These are phyloP conservation scores for Magallana nippona DNA, from an alignment of 2,888 invertebrate species.

Conservation along the genomic window DNA sequence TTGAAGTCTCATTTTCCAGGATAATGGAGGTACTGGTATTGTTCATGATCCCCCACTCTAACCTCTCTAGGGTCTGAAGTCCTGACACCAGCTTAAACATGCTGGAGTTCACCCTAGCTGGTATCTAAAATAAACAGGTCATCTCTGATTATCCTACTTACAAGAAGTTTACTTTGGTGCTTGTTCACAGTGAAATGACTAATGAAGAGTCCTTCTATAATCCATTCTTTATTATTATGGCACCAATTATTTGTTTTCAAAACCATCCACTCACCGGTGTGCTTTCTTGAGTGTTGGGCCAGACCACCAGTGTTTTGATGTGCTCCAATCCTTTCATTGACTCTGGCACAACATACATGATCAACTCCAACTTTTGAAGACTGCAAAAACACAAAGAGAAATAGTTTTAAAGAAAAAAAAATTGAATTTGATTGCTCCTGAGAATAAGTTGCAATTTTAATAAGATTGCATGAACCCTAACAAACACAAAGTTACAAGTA, in stretches of 20 bases:
- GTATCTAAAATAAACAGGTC: slow-evolving; percentile 55
- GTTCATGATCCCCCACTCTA: slow-evolving; percentile 67
- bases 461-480: too few relatives aligned
- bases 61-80: slow-evolving; percentile 54
- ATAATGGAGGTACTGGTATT: slow-evolving; percentile 57
- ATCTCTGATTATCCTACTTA: too few relatives aligned
- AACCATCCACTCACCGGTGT: slow-evolving; percentile 40
- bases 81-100: slow-evolving; percentile 61
- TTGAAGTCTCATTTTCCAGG: slow-evolving; percentile 54
- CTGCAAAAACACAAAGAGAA: slow-evolving; percentile 51
- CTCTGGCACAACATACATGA: slow-evolving; percentile 60
- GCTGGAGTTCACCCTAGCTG: slow-evolving; percentile 66
- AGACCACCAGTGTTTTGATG: slow-evolving; percentile 59
- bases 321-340: slow-evolving; percentile 55
- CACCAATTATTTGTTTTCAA: too few relatives aligned
- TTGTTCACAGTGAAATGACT: too few relatives aligned
- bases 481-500: too few relatives aligned
- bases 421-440: too few relatives aligned
- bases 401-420: too few relatives aligned
- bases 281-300: slow-evolving; percentile 58
- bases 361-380: slow-evolving; percentile 62
- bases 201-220: too few relatives aligned
- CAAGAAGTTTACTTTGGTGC: too few relatives aligned
- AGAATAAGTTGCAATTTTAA: too few relatives aligned
- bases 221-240: too few relatives aligned